Evolutionary conservation across 2,888 invertebrate genomes (phyloP).

Genomic region (Himalopsyche japonica): DNA sequence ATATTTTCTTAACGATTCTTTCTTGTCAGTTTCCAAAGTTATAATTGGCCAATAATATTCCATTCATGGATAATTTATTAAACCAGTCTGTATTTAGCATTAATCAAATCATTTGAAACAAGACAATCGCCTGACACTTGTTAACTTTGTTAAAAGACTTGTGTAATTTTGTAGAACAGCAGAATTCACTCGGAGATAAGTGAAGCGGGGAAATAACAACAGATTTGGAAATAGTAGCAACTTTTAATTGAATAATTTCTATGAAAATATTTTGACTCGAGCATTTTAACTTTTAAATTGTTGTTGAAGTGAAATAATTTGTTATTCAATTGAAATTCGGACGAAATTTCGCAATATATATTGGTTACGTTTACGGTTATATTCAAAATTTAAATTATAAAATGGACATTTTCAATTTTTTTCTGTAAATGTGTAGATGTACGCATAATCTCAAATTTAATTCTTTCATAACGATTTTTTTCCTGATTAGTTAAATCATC

Average conservation of each 20-base stretch:
- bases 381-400: too few relatives aligned
- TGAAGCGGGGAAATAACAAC: conserved; percentile 15
- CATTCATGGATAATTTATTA: neutral
- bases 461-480: too few relatives aligned
- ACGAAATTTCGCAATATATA: neutral
- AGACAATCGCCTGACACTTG: conserved; percentile 16
- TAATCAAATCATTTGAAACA: conserved; percentile 10
- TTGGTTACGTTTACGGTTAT: too few relatives aligned
- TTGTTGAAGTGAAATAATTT: neutral
- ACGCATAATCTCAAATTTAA: too few relatives aligned
- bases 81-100: neutral
- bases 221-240: conserved; percentile 31
- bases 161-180: neutral
- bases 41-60: neutral
- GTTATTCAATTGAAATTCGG: neutral
- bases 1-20: too few relatives aligned
- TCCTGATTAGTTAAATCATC: too few relatives aligned
- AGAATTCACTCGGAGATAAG: neutral
- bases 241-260: conserved; percentile 33
- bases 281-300: conserved; percentile 9
- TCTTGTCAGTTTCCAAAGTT: neutral
- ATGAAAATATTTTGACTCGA: conserved; percentile 20
- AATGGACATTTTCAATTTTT: too few relatives aligned
- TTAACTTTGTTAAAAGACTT: conserved; percentile 15
- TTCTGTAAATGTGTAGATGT: too few relatives aligned